Base-by-base conservation (phyloP, 2,113 vertebrate genomes). In the Sorex araneus region DNA sequence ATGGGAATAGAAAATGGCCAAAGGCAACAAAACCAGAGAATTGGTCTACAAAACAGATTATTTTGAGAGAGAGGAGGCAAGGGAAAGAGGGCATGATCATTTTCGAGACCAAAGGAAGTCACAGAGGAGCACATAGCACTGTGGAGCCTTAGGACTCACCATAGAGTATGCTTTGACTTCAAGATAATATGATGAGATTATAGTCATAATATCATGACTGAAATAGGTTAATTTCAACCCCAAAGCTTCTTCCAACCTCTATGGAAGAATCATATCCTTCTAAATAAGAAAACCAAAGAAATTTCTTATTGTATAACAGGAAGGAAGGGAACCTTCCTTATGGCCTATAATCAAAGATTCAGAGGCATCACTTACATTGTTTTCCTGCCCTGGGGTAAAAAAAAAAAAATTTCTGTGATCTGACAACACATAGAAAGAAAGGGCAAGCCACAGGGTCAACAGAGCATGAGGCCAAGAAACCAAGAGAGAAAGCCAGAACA, bases 161-260 rank as follows among this genome's bases (percentile, higher is more conserved):
- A 60, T 34, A 3, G 25, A 45, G 36, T 4, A 3, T 32, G 19
- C 71, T 40, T 78, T 77, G 45, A 34, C 60, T 47, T 74, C 74
- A 71, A 85, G 69, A 2, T 84, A 83, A 28, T 73, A 32, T n/a
- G 7, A 66, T 69, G 28, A 23, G 19, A 12, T 45, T 47, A 70
- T 2, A 43, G 13, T 27, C 13, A 23, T 27, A 40, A 7, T 30
- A 60, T 90, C 84, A 76, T 54, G 60, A 63, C 4, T 36, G 32
- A 95, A 95, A 54, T 34, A 3, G 78, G 84, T 50, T 69, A 36
- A 45, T 84, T 77, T 67, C 84, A 90, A 76, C 18, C 16, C 66
- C 71, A n/a, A 21, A 84, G 2, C 1, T 25, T 90, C 57, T 91
- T 83, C 50, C 30, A 76, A 30, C 2, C 60, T 27, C 43, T 28